Evolutionary conservation across 2,888 invertebrate species (phyloP).

Genomic region (Heliconius aoede): DNA sequence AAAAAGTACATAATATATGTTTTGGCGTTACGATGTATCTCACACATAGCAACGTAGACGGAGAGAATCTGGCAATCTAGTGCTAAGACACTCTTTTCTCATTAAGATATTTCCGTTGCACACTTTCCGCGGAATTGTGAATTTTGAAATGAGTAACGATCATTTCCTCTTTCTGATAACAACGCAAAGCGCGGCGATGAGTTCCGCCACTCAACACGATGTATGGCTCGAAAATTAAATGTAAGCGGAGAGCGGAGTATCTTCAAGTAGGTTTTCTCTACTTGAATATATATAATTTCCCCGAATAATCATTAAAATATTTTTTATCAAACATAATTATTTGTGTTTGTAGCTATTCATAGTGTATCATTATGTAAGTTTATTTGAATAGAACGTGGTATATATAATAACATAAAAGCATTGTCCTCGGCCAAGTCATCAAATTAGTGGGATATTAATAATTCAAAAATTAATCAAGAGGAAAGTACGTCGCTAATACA

Average conservation of each 20-base stretch:
- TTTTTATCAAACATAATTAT: too few relatives aligned
- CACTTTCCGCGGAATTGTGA: too few relatives aligned
- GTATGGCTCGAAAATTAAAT: too few relatives aligned
- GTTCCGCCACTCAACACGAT: not conserved
- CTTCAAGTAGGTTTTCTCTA: not conserved
- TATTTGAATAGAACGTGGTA: not conserved
- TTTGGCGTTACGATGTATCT: not conserved
- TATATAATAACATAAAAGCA: not conserved
- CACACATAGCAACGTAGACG: too few relatives aligned
- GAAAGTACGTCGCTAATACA: not conserved
- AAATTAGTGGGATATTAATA: slow-evolving; percentile 9
- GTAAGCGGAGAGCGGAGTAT: too few relatives aligned
- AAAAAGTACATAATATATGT: not conserved
- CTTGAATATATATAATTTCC: not conserved
- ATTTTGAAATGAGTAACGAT: too few relatives aligned
- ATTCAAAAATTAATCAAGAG: slow-evolving; percentile 15
- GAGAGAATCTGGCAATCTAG: too few relatives aligned
- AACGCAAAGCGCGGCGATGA: not conserved
- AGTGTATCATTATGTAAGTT: not conserved
- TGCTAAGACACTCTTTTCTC: too few relatives aligned
- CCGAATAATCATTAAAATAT: too few relatives aligned
- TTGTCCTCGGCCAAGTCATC: slow-evolving; percentile 9
- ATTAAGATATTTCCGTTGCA: too few relatives aligned
- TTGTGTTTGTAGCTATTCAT: not conserved
- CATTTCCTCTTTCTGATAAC: too few relatives aligned